Evolutionary conservation across 2,113 vertebrate species (phyloP).

Genomic region (Psilopogon haemacephalus): DNA sequence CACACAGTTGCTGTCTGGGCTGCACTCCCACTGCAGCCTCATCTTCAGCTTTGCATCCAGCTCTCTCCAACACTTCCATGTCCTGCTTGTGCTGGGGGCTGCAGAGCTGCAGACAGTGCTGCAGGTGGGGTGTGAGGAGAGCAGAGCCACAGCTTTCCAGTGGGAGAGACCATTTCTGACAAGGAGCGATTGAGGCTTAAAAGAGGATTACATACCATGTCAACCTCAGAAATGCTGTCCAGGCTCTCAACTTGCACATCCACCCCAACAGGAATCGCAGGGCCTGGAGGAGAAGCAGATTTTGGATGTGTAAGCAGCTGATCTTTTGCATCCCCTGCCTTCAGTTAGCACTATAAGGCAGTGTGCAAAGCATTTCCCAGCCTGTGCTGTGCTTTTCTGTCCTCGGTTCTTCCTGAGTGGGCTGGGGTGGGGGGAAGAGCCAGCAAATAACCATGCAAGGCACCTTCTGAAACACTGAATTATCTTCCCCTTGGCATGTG

Average conservation of each 20-base stretch:
- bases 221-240: constrained; percentile 96
- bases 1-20: too few relatives aligned
- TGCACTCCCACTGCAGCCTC: too few relatives aligned
- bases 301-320: constrained; percentile 9
- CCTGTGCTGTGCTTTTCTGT: not conserved
- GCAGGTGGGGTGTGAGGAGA: too few relatives aligned
- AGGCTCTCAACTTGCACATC: constrained; percentile 96
- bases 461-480: not conserved
- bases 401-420: not conserved
- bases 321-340: not conserved
- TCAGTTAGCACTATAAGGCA: not conserved
- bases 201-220: constrained; percentile 83
- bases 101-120: too few relatives aligned
- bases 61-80: too few relatives aligned
- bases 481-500: not conserved
- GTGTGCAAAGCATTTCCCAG: not conserved
- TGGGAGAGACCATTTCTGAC: not conserved
- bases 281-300: constrained; percentile 79
- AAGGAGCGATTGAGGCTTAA: not conserved
- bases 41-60: too few relatives aligned
- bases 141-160: not conserved
- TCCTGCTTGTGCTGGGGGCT: too few relatives aligned
- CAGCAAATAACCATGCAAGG: not conserved
- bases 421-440: not conserved
- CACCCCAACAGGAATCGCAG: constrained; percentile 93